Percentiles rank a stretch among this genome's conserved stretches.
Conservation (phyloP, 2,888 invertebrate genomes). For the Lasioglossum zephyrum region DNA sequence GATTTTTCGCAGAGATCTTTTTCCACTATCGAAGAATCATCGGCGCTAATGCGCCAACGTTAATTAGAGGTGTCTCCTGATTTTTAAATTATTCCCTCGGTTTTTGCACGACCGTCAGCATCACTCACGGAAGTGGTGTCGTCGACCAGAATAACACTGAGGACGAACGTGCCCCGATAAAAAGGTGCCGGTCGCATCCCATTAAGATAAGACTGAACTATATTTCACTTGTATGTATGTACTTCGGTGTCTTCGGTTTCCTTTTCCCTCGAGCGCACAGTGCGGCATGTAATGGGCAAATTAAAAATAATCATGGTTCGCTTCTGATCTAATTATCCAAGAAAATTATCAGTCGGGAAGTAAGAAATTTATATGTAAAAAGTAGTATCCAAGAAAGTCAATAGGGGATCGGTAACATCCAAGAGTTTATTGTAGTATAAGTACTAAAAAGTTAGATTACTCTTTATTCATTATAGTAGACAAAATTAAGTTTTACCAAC, state of each 20-base stretch:
- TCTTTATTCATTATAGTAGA: no score
- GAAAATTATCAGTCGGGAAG: no score
- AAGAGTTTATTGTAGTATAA: no score
- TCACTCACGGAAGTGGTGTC: constrained; percentile 59
- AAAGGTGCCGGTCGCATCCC: constrained; percentile 36
- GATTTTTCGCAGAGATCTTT: constrained; percentile 49
- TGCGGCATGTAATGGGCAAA: no score
- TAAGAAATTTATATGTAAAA: no score
- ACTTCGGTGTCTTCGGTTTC: background rate
- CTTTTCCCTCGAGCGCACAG: background rate
- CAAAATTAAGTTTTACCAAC: no score
- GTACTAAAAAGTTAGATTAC: no score
- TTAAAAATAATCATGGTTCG: no score
- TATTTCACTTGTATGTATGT: background rate
- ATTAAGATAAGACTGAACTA: constrained; percentile 57
- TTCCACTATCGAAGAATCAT: constrained; percentile 64
- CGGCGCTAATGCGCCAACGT: constrained; percentile 67
- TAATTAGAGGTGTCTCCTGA: constrained; percentile 63
- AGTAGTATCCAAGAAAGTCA: no score
- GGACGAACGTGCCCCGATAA: constrained; percentile 40
- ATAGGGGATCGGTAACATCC: no score
- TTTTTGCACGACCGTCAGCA: constrained; percentile 42
- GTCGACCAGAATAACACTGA: constrained; percentile 51
- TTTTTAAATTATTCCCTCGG: constrained; percentile 40
- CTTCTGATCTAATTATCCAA: no score